These are phyloP conservation scores for Caenorhabditis briggsae DNA, from an alignment of 1,140 invertebrate species.

Conservation along the genomic window DNA sequence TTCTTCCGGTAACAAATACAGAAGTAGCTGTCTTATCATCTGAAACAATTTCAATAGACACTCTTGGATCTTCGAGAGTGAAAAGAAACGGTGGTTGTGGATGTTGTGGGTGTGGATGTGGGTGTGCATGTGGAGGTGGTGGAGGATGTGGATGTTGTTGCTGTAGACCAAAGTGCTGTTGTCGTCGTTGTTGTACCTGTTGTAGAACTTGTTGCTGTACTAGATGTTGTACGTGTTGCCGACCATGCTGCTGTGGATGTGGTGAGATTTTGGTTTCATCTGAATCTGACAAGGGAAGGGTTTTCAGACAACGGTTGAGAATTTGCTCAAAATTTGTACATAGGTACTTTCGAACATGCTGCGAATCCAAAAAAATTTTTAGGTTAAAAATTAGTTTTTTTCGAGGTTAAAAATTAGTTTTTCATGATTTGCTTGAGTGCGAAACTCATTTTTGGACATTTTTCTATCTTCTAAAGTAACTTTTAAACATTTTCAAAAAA, in stretches of 20 bases:
- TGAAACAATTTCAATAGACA: slow-evolving; percentile 40
- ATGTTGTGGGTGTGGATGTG: slow-evolving; percentile 48
- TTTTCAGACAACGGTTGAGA: no score
- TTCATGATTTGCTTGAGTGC: no score
- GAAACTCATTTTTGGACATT: no score
- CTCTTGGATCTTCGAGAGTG: slow-evolving; percentile 39
- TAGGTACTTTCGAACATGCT: no score
- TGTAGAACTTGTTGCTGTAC: slow-evolving; percentile 54
- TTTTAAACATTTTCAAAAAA: no score
- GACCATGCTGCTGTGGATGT: slow-evolving; percentile 51
- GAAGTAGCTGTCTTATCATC: not conserved
- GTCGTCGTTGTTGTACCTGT: slow-evolving; percentile 59
- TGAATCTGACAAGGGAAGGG: no score
- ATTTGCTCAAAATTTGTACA: no score
- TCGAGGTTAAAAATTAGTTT: no score
- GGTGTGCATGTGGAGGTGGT: slow-evolving; percentile 34
- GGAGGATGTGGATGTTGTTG: slow-evolving; percentile 44
- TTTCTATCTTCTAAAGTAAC: no score
- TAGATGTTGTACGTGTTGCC: slow-evolving; percentile 40
- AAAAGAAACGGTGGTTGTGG: slow-evolving; percentile 53
- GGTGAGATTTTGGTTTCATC: no score
- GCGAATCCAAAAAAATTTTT: no score
- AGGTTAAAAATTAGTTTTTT: no score
- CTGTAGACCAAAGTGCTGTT: slow-evolving; percentile 56
- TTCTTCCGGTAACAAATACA: slow-evolving; percentile 4